Base-by-base conservation (phyloP, 2,113 vertebrate genomes). In the Cervus canadensis region DNA sequence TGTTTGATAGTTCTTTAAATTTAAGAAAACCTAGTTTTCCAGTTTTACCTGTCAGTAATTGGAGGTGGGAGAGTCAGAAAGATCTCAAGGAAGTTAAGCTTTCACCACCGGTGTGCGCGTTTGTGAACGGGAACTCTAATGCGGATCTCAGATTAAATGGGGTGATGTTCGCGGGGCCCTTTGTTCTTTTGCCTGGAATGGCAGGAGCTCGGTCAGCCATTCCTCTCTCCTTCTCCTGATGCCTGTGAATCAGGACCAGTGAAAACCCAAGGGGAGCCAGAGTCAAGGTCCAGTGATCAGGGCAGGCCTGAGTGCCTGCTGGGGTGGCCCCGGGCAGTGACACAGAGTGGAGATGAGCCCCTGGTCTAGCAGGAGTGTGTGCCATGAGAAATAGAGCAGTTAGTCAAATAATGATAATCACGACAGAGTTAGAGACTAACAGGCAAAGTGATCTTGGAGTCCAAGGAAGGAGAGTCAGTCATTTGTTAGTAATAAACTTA, bases 301-400 rank as follows among this genome's bases (percentile, higher is more conserved):
- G 62, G 19, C 6, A 7, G 10, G 57, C 17, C 43, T 6, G 40
- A 13, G 43, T n/a, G 6, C 26, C 48, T 48, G 48, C 79, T 17
- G 14, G 21, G 59, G 48, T 40, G 30, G 7, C 52, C 26, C 45
- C 3, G 0, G 1, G 10, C 3, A 0, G 21, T n/a, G 28, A 45
- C 74, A 2, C 6, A 4, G 33, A 33, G 56, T 3, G 16, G n/a
- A 33, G 76, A 26, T 50, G 1, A 17, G n/a, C 67, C 40, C 19
- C 48, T 40, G 59, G 36, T 1, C 59, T 14, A 11, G 57, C 23
- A 6, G 82, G 71, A 8, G 14, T 19, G 52, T 33, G 52, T 48
- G 45, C 17, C 10, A 0, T 11, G 36, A 17, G 17, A 40, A 82
- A 48, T 1, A 87, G 40, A 33, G 33, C 13, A 71, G 7, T 59